Evolutionary conservation across 1,140 invertebrate species (phyloP), one percentile per base, ranked within the genome.

Genomic region (Drosophila prosaltans): DNA sequence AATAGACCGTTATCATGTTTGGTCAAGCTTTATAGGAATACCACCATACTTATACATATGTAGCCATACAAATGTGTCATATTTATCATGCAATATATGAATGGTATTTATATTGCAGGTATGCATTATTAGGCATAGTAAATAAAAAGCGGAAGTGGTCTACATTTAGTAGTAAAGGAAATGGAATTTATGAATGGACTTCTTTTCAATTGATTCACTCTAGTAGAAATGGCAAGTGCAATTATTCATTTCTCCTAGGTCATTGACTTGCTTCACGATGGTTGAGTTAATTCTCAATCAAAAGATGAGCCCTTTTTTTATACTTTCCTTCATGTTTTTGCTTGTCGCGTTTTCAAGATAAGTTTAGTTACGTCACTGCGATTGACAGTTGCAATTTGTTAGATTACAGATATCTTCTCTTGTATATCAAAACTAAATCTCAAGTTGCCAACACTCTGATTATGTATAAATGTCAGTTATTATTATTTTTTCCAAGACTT

Each of bases 51-150:
- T 62, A 21, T n/a, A n/a, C n/a, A n/a, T 57, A 36, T 45, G 63
- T 76, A 43, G 2, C 3, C 10, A 51, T 26, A 26, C 26, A 8
- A 62, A 79, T 85, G 82, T 86, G 82, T 85, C 82, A 85, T 71
- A 36, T 72, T 51, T 58, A 75, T 48, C 43, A 10, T 72, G 71
- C 54, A 59, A 39, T 69, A 16, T 26, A 51, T 7, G 40, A 60
- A 60, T 69, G 65, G 75, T 43, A 88, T 88, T 85, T 85, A 71
- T 88, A 85, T 79, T 81, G 82, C 82, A 81, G 45, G 21, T 26
- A 65, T 30, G 51, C 40, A 66, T 71, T 71, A 48, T 21, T 51
- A 8, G 5, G 8, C 54, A 43, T 51, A 39, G n/a, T 72, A 64
- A 32, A 61, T 43, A 62, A 64, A 67, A 40, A n/a, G 63, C 62